phyloP scores from a whole-genome alignment of 2,797 vertebrate species.

The Lacerta agilis region DNA sequence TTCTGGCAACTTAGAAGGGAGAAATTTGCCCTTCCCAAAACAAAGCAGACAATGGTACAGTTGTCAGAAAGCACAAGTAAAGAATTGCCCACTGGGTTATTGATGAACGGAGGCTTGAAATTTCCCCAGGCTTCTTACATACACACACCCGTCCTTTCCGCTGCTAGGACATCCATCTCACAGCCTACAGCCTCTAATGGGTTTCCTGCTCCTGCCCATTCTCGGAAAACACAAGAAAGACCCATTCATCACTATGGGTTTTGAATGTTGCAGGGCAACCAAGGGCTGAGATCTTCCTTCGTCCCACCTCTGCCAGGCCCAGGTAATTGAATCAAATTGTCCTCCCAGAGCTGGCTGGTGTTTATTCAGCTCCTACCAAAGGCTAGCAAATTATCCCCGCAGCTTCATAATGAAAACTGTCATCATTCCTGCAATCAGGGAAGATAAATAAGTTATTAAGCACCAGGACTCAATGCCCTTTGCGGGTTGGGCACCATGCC shows the following conservation, averaged over 20 bases:
- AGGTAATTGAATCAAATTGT: conserved; percentile 61
- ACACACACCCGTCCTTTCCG: accelerated
- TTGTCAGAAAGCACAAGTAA: not conserved
- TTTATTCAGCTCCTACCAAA: conserved; percentile 72
- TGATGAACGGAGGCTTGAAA: accelerated
- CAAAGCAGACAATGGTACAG: not conserved
- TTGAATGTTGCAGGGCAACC: not conserved
- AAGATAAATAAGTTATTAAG: conserved; percentile 77
- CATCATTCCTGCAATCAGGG: conserved; percentile 74
- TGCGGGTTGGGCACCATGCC: conserved; percentile 52
- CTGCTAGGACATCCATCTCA: accelerated
- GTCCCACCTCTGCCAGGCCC: not conserved
- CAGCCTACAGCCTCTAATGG: not conserved
- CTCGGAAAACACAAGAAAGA: not conserved
- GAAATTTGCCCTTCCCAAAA: not conserved
- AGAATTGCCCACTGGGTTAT: accelerated
- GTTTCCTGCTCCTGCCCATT: not conserved
- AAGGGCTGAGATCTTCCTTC: not conserved
- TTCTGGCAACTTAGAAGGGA: not conserved
- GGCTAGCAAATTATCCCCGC: conserved; percentile 70
- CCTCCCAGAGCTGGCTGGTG: conserved; percentile 54
- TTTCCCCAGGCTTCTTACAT: not conserved
- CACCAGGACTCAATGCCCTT: conserved; percentile 54
- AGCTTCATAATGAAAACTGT: conserved; percentile 74
- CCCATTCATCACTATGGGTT: accelerated